Conservation (phyloP, 2,888 invertebrate species). For the Alitta virens region DNA sequence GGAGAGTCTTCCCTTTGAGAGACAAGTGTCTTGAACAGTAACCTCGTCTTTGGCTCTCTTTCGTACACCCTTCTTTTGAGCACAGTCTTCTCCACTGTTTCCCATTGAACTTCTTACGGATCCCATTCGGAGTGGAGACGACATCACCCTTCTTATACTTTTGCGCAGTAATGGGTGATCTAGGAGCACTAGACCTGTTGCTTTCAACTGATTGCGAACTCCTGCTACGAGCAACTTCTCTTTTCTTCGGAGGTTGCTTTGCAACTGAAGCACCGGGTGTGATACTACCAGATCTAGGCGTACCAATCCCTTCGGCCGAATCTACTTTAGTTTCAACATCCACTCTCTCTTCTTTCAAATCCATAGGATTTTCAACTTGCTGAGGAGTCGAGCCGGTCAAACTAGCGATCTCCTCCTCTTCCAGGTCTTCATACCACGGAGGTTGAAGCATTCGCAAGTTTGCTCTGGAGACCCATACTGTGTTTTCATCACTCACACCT, state of each 20-base stretch:
- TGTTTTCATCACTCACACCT: conserved; percentile 38
- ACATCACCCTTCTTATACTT: conserved; percentile 83
- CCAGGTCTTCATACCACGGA: conserved; percentile 95
- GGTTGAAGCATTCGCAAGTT: conserved; percentile 86
- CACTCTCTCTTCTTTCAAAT: not conserved
- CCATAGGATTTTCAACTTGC: not conserved
- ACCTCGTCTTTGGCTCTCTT: conserved; percentile 95
- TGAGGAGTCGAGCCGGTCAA: not conserved
- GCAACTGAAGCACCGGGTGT: conserved; percentile 63
- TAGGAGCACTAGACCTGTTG: conserved; percentile 48
- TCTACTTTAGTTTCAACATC: conserved; percentile 2
- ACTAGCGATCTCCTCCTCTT: conserved; percentile 32
- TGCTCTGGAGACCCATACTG: conserved; percentile 77
- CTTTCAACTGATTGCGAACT: conserved; percentile 53
- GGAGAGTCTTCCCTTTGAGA: conserved; percentile 69
- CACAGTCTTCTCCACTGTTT: conserved; percentile 98
- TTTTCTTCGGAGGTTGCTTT: conserved; percentile 39
- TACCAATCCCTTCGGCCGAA: conserved; percentile 41
- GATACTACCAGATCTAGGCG: conserved; percentile 75
- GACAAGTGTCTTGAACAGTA: conserved; percentile 96
- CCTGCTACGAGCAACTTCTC: conserved; percentile 41
- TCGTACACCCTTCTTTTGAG: conserved; percentile 90
- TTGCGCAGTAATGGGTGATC: conserved; percentile 45
- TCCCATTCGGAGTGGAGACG: conserved; percentile 88
- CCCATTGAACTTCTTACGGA: conserved; percentile 98